Base-by-base conservation (phyloP, 2,797 vertebrate genomes). In the Tadarida brasiliensis region DNA sequence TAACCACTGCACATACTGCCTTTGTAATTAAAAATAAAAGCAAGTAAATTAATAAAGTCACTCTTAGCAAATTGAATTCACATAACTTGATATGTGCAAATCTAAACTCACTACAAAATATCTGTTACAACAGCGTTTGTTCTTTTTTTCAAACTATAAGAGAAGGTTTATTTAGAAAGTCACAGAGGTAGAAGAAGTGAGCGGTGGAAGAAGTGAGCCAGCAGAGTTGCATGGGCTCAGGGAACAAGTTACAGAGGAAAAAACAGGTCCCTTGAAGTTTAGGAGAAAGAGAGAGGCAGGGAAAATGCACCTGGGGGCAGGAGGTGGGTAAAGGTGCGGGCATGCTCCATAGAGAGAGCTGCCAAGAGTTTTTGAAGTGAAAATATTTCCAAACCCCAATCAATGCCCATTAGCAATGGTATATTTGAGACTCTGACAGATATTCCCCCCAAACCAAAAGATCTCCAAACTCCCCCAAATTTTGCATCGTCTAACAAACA, bases 381-480 rank as follows among this genome's bases (percentile, higher is more conserved):
- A 91, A 73, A 47, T 73, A n/a, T 78, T 56, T 93, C 56, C 30
- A 57, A 92, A 82, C 54, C 26, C 39, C 28, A 85, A 73, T 73
- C 44, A 56, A 84, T 39, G n/a, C 2, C 56, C 56, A 44, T 78
- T 49, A 61, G 15, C 24, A 74, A 57, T 44, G 24, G n/a, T 59
- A 81, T 47, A 87, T 94, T 77, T 28, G 67, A 81, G 33, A 3
- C 20, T 67, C 57, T 35, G 28, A 90, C 12, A 91, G 26, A 12
- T 71, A 74, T 68, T 44, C 89, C 22, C 88, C 49, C 5, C 14
- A 57, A 96, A 86, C 2, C 14, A 30, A 47, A 94, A 91, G 5
- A n/a, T 86, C 30, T 65, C 11, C 44, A 86, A 88, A 92, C 8
- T 59, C 3, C 0, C 47, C 20, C 3, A 71, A 92, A 59, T 28